A percentile compares a stretch with the other conserved stretches of the same genome.
Conservation (phyloP, 2,888 invertebrate species). For the Drosophila macrothrix region DNA sequence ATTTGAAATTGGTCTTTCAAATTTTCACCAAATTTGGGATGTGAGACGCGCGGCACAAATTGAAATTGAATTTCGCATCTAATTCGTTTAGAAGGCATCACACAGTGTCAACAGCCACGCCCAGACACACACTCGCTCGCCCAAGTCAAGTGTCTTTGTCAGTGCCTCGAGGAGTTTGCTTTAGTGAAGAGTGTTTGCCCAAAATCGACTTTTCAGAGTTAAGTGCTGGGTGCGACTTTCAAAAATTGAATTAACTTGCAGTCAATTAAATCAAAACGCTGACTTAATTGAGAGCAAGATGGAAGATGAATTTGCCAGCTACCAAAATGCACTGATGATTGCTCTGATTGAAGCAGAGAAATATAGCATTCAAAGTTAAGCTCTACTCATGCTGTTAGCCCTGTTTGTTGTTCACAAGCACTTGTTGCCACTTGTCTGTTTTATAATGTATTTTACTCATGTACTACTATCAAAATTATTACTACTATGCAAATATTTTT, state of each 20-base stretch:
- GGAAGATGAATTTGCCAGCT: slow-evolving; percentile 23
- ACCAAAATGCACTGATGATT: slow-evolving; percentile 1
- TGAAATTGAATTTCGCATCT: slow-evolving; percentile 54
- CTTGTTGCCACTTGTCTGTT: background rate
- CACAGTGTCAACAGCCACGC: slow-evolving; percentile 5
- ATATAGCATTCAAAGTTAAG: slow-evolving; percentile 2
- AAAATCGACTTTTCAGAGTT: slow-evolving; percentile 18
- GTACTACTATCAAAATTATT: background rate
- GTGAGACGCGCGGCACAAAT: slow-evolving; percentile 30
- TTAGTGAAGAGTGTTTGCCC: slow-evolving; percentile 15
- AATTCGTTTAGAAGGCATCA: slow-evolving; percentile 52
- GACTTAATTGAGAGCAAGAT: slow-evolving; percentile 69
- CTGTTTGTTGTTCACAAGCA: background rate
- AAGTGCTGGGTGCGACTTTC: slow-evolving; percentile 4
- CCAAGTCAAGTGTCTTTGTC: slow-evolving; percentile 17
- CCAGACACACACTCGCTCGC: slow-evolving; percentile 5
- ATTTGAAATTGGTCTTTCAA: slow-evolving; percentile 34
- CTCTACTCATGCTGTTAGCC: background rate
- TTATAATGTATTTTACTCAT: background rate
- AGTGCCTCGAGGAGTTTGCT: slow-evolving; percentile 16
- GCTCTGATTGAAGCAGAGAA: slow-evolving; percentile 23
- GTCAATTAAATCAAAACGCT: slow-evolving; percentile 79
- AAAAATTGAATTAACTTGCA: slow-evolving; percentile 71
- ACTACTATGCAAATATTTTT: background rate
- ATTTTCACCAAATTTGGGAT: slow-evolving; percentile 23